Evolutionary conservation across 2,888 invertebrate genomes (phyloP).

Genomic region (Rambutsinella grinnellia): DNA sequence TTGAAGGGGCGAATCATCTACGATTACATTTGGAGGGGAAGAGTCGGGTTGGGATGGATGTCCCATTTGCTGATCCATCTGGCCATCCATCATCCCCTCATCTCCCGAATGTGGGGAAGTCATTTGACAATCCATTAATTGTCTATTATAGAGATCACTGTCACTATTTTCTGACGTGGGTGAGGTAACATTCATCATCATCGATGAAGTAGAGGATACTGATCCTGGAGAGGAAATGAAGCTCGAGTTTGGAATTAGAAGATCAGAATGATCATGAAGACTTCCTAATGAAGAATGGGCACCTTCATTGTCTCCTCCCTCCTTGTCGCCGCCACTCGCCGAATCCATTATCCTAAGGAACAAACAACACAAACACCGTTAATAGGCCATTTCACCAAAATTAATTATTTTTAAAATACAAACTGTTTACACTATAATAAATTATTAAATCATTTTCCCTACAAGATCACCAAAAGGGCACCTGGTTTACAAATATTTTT

Average conservation of each 20-base stretch:
- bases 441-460: too few species aligned
- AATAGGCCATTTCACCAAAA: too few species aligned
- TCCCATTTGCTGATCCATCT: background rate
- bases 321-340: slow-evolving; percentile 12
- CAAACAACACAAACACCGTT: too few species aligned
- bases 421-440: too few species aligned
- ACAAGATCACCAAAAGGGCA: too few species aligned
- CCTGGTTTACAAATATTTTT: too few species aligned
- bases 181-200: slow-evolving; percentile 27
- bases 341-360: slow-evolving; percentile 44
- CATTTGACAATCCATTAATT: slow-evolving; percentile 38
- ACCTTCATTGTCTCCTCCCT: slow-evolving; percentile 17
- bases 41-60: slow-evolving; percentile 21
- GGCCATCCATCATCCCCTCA: background rate
- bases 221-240: slow-evolving; percentile 24
- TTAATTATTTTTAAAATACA: too few species aligned
- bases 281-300: slow-evolving; percentile 8
- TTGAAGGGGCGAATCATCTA: slow-evolving; percentile 94
- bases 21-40: slow-evolving; percentile 91
- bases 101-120: slow-evolving; percentile 11
- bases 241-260: slow-evolving; percentile 48
- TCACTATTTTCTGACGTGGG: slow-evolving; percentile 18
- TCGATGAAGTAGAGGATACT: background rate
- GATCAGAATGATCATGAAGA: slow-evolving; percentile 43
- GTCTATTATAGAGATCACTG: slow-evolving; percentile 21